These are phyloP conservation scores for Omphaloscelis lunosa DNA, from an alignment of 2,888 invertebrate species.

Conservation along the genomic window DNA sequence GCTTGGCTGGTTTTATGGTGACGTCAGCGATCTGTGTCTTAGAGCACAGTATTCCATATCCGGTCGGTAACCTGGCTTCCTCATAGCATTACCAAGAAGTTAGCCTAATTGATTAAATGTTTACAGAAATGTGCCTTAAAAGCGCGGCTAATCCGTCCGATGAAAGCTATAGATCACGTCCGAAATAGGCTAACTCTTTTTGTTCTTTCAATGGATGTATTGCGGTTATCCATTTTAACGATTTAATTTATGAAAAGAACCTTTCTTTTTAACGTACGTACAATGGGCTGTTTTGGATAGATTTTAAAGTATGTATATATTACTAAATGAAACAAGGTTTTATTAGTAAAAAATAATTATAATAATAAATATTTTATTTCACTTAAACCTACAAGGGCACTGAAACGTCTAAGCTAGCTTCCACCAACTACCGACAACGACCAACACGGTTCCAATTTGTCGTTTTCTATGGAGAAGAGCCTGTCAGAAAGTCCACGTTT, in stretches of 20 bases:
- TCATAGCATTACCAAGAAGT: not conserved
- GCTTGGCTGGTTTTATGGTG: too few relatives aligned
- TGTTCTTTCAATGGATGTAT: constrained; percentile 35
- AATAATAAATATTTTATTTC: not conserved
- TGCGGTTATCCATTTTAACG: not conserved
- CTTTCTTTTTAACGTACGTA: not conserved
- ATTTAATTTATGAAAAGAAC: constrained; percentile 5
- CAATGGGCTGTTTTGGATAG: not conserved
- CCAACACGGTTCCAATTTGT: not conserved
- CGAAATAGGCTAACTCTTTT: constrained; percentile 17
- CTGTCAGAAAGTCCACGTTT: not conserved
- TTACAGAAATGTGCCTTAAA: constrained; percentile 16
- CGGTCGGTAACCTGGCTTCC: too few relatives aligned
- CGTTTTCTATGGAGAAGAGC: not conserved
- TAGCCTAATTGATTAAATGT: constrained; percentile 17
- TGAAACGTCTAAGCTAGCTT: not conserved
- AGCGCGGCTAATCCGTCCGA: constrained; percentile 23
- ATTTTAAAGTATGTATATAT: not conserved
- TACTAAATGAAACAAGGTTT: not conserved
- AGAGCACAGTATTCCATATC: too few relatives aligned
- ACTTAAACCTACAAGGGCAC: not conserved
- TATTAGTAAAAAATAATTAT: not conserved
- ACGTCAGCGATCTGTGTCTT: too few relatives aligned
- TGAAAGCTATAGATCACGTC: constrained; percentile 30
- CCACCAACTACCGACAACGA: too few relatives aligned